phyloP scores from a whole-genome alignment of 2,797 vertebrate species.

The Euthynnus affinis region DNA sequence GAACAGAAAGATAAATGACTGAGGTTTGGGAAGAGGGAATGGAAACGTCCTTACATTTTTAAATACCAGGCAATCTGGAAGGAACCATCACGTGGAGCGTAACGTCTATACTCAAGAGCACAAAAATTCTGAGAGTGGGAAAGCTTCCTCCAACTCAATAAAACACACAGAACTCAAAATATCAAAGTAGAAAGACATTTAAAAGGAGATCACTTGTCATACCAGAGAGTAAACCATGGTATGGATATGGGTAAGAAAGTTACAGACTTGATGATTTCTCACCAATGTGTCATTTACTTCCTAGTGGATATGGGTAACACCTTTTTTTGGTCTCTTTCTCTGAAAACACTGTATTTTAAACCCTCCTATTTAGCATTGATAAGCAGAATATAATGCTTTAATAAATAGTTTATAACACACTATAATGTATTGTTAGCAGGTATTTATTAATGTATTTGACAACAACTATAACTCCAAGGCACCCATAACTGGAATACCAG shows the following conservation, averaged over 20 bases:
- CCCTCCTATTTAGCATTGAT: no score
- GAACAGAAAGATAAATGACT: constrained; percentile 47
- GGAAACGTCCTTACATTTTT: constrained; percentile 47
- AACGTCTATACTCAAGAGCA: constrained; percentile 30
- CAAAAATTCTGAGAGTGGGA: constrained; percentile 27
- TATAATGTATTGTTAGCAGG: no score
- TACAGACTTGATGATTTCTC: neutral
- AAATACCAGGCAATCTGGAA: constrained; percentile 43
- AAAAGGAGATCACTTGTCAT: neutral
- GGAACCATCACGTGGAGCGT: constrained; percentile 10
- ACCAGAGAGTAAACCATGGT: neutral
- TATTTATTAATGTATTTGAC: no score
- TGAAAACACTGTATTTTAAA: no score
- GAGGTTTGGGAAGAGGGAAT: constrained; percentile 50
- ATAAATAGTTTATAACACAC: no score
- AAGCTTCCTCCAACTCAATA: neutral
- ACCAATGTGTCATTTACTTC: constrained; percentile 8
- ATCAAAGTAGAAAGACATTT: neutral
- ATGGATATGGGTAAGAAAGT: neutral
- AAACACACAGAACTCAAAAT: neutral
- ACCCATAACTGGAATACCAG: no score
- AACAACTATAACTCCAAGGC: no score
- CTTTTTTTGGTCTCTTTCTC: neutral
- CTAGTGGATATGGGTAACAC: neutral
- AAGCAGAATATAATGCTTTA: no score